A percentile compares a stretch with the other conserved stretches of the same genome.
phyloP scores from a whole-genome alignment of 2,797 vertebrate species.

The Percopsis omiscomaycus region DNA sequence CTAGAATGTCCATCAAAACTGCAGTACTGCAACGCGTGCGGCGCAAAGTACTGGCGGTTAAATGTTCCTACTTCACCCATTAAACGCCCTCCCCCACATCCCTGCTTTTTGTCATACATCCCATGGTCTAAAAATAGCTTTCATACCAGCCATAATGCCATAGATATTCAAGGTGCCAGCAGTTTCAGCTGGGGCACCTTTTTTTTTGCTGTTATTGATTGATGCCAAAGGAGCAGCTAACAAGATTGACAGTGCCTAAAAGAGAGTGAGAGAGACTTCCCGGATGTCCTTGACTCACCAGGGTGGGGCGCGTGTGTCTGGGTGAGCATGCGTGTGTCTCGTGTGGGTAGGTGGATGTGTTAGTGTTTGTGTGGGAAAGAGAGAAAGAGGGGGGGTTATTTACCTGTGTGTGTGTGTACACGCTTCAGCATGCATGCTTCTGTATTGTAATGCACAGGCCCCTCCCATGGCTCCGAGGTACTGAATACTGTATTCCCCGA shows the following conservation, averaged over 20 bases:
- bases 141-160: constrained; percentile 24
- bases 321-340: not conserved
- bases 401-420: not conserved
- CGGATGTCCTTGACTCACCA: constrained; percentile 64
- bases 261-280: constrained; percentile 41
- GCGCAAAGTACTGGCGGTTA: not conserved
- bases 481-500: not conserved
- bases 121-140: constrained; percentile 48
- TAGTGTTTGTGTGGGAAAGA: not conserved
- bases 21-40: constrained; percentile 5
- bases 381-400: not conserved
- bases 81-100: constrained; percentile 2
- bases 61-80: constrained; percentile 28
- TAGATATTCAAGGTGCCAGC: constrained; percentile 45
- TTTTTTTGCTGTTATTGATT: constrained; percentile 56
- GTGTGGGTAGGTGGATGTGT: constrained; percentile 13
- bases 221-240: constrained; percentile 39
- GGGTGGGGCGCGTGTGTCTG: not conserved
- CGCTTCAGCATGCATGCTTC: not conserved
- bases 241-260: constrained; percentile 50
- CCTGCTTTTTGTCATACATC: constrained; percentile 26
- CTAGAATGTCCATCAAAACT: constrained; percentile 20
- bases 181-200: constrained; percentile 32
- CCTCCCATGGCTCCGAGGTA: constrained; percentile 36
- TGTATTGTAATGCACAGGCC: constrained; percentile 41